phyloP scores from a whole-genome alignment of 2,113 vertebrate species.

The Rhabdornis inornatus region DNA sequence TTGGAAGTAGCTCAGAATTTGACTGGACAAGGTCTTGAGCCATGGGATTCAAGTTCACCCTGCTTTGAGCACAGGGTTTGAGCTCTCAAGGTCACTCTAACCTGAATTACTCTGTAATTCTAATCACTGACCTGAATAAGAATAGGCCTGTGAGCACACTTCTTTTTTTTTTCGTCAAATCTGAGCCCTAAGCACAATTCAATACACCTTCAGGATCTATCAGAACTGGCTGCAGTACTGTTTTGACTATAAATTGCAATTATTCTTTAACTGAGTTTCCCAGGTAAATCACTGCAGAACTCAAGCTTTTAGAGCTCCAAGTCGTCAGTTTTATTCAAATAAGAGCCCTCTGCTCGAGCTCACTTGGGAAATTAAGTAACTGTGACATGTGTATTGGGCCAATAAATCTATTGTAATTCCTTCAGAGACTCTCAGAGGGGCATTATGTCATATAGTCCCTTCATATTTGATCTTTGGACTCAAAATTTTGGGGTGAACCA shows the following conservation, averaged over 20 bases:
- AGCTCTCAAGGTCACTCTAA: not conserved
- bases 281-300: not conserved
- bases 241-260: not conserved
- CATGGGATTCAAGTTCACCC: not conserved
- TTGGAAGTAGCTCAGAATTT: not conserved
- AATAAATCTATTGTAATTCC: constrained; percentile 3
- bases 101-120: not conserved
- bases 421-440: not conserved
- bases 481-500: not conserved
- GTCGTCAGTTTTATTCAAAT: constrained; percentile 10
- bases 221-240: not conserved
- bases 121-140: not conserved
- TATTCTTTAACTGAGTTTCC: not conserved
- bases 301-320: not conserved
- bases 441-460: not conserved
- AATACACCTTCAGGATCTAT: not conserved
- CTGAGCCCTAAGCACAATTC: not conserved
- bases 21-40: not conserved
- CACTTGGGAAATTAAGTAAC: constrained; percentile 42
- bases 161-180: not conserved
- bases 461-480: not conserved
- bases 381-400: not conserved
- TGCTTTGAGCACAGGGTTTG: not conserved
- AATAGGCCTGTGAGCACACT: fast-evolving
- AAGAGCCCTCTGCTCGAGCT: not conserved